Base-by-base conservation (phyloP, 2,888 invertebrate species). In the Teleiodes luculella region DNA sequence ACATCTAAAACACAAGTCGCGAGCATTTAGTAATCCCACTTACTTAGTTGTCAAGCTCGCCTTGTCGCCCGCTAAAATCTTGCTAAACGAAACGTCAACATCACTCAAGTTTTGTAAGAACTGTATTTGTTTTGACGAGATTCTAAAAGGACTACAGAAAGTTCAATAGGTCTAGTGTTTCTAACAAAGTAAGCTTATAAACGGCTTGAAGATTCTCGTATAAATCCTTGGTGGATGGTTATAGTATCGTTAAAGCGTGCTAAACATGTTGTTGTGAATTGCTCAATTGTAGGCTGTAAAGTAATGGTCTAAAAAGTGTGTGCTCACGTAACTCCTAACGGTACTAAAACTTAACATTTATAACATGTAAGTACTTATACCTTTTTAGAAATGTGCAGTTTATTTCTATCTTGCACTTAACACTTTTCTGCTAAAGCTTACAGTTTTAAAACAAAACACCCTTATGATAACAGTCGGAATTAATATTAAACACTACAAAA, bases 221-320 rank as follows among this genome's bases (percentile, higher is more conserved):
- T 52, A 41, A 52, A 43, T 31, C 43, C 8, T 20, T 18, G 13
- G 36, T 3, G 59, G 68, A 75, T 80, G 77, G 78, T 83, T 83
- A 85, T 77, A 79, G 58, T 66, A 72, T 75, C 76, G 78, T 81
- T 78, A 80, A 80, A 74, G 65, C 57, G 68, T 67, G 69, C 68
- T 80, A 78, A 79, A 78, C 76, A 71, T 62, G 69, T 63, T 61
- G 66, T 72, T 75, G 79, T 72, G 71, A 74, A 71, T 74, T 74
- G 69, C 69, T 72, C 78, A 76, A 79, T 75, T 64, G 70, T 67
- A 63, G 65, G 67, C 64, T 75, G 72, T 71, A 73, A 66, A 18
- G 31, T 66, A 30, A 43, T 55, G 41, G 33, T 47, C 49, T 13
- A 28, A 37, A 49, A 37, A n/a, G 33, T 18, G 37, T 16, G 35